Evolutionary conservation across 2,888 invertebrate species (phyloP), one percentile per base, ranked within the genome.

Genomic region (Romanomermis culicivorax): DNA sequence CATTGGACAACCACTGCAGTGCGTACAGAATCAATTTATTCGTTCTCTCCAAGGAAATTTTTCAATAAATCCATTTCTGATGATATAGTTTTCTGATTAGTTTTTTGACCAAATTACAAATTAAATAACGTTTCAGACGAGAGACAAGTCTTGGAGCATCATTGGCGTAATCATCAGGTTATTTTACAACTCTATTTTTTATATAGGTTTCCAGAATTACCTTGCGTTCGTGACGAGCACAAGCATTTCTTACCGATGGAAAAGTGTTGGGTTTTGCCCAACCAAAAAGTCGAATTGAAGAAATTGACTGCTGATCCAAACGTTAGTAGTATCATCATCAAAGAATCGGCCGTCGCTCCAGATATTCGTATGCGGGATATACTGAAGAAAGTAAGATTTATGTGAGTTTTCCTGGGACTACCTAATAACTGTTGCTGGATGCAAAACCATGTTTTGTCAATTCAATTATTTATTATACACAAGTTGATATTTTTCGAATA

Each of bases 281-380:
- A 49, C 27, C 50, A 49, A 29, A 49, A 49, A 27, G 50, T 49
- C 14, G 50, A 49, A 27, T 49, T 49, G 50, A 25, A 4, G 11
- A 49, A 49, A 49, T 27, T 25, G 26, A 49, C 50, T 25, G 27
- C 27, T 14, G 50, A 49, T 27, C n/a, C n/a, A n/a, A n/a, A n/a
- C n/a, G 4, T 17, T 11, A 27, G 27, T 27, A 7, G 11, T 4
- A 25, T n/a, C 4, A 27, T 49, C 3, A 49, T 49, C 29, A 7
- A 23, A 7, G 11, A n/a, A 14, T 25, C 50, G 26, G 50, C 27
- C 26, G 50, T 49, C 3, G 11, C 50, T 25, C 50, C 50, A 4
- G 29, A 29, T 11, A 14, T 14, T 27, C 50, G 50, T 27, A 4
- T 4, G 20, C 11, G 7, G 14, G 11, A 49, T 14, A 49, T 49